Evolutionary conservation across 2,888 invertebrate species (phyloP), one percentile per base, ranked within the genome.

Genomic region (Scaptomyza flava): DNA sequence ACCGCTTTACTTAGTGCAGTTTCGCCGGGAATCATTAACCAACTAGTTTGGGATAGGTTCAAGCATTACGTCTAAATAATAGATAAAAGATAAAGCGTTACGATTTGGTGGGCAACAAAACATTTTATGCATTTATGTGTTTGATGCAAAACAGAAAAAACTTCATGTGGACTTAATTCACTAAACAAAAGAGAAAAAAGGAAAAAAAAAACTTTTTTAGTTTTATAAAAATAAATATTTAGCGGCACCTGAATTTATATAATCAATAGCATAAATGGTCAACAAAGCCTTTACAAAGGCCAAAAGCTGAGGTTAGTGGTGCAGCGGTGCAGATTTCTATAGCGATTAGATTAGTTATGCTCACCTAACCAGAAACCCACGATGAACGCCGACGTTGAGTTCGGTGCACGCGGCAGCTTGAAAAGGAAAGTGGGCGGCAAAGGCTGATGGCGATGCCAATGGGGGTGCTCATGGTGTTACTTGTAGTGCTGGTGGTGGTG

Each of bases 311-410:
- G 38, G 7, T 41, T 4, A 41, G 41, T 41, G 5, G 38, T 9
- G 48, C 48, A 9, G 47, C 38, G 45, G 12, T 33, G 45, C 48
- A 71, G 64, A 71, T 81, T 67, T 17, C 17, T 53, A 63, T 58
- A 66, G 68, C 69, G 86, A 80, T 86, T 81, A 69, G 85, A 88
- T 85, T 88, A 85, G 77, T 81, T 72, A 79, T 74, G 85, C 88
- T 86, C 71, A 77, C 73, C 81, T 79, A 72, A 74, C 70, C 82
- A 75, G 72, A 77, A 80, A 68, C 51, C 45, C 45, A 65, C 46
- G 59, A 54, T 34, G 57, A 47, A 41, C 48, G 51, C 23, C 36
- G n/a, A n/a, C n/a, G 62, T 27, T 12, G 54, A 42, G 61, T 57
- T 45, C 63, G 48, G 59, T 58, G 57, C 56, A 42, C 79, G 69